Conservation (phyloP, 1,140 invertebrate species). For the Achroia grisella region DNA sequence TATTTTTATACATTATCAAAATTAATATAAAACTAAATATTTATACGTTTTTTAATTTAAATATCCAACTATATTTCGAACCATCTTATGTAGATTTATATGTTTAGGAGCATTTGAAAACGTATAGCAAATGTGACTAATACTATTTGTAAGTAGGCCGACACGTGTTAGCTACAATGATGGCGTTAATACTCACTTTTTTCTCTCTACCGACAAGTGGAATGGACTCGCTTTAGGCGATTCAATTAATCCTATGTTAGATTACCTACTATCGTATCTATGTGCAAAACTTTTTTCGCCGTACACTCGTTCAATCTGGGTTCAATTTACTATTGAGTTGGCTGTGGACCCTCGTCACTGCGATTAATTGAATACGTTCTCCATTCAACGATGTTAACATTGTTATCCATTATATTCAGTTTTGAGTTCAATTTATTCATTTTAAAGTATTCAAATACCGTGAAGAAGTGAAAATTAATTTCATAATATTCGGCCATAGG, state of each 20-base stretch:
- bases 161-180: conserved; percentile 8
- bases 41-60: no score
- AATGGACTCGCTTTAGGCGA: conserved; percentile 27
- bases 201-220: conserved; percentile 10
- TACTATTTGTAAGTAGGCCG: background rate
- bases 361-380: conserved; percentile 22
- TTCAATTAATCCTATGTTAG: conserved; percentile 45
- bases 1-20: no score
- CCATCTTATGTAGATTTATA: no score
- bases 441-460: background rate
- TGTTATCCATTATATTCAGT: background rate
- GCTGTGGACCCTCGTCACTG: conserved; percentile 20
- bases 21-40: no score
- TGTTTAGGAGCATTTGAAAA: no score
- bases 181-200: conserved; percentile 16
- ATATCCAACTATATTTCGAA: no score
- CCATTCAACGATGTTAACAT: background rate
- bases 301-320: conserved; percentile 12
- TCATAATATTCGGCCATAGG: conserved; percentile 30
- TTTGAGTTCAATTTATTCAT: background rate
- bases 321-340: conserved; percentile 15
- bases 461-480: conserved; percentile 19
- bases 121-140: no score
- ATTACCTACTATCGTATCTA: conserved; percentile 22
- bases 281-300: conserved; percentile 15